Evolutionary conservation across 1,140 invertebrate species (phyloP).

Genomic region (Magallana gigas): DNA sequence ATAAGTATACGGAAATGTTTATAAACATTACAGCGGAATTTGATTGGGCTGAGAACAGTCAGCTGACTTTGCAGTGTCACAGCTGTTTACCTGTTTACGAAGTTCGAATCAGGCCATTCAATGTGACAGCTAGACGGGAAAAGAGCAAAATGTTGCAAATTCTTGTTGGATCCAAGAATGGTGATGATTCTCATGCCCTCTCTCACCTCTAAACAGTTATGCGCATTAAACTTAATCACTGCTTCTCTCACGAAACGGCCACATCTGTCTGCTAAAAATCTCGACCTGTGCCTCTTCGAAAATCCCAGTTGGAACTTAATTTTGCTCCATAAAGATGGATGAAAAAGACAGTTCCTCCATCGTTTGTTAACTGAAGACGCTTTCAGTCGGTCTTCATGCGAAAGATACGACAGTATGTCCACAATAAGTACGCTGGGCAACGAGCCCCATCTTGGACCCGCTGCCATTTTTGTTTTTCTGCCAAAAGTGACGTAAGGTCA

Average conservation of each 20-base stretch:
- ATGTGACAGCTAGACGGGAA: slow-evolving; percentile 78
- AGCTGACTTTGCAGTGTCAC: slow-evolving; percentile 39
- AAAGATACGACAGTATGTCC: slow-evolving; percentile 84
- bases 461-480: slow-evolving; percentile 72
- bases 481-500: slow-evolving; percentile 67
- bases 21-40: background rate
- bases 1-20: background rate
- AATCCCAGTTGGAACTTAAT: slow-evolving; percentile 77
- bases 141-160: slow-evolving; percentile 76
- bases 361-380: slow-evolving; percentile 83
- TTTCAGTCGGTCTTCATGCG: slow-evolving; percentile 81
- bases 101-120: slow-evolving; percentile 69
- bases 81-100: slow-evolving; percentile 67
- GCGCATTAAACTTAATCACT: slow-evolving; percentile 79
- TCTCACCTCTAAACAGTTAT: slow-evolving; percentile 75
- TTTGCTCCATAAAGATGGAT: slow-evolving; percentile 83
- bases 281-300: slow-evolving; percentile 76
- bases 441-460: slow-evolving; percentile 75
- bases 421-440: slow-evolving; percentile 84
- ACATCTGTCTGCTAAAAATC: slow-evolving; percentile 78
- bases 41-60: slow-evolving; percentile 39
- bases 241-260: slow-evolving; percentile 79
- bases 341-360: slow-evolving; percentile 84
- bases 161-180: slow-evolving; percentile 74
- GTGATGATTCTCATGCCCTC: slow-evolving; percentile 72